Evolutionary conservation across 1,140 invertebrate species (phyloP).

Genomic region (Sycophaga agraensis): DNA sequence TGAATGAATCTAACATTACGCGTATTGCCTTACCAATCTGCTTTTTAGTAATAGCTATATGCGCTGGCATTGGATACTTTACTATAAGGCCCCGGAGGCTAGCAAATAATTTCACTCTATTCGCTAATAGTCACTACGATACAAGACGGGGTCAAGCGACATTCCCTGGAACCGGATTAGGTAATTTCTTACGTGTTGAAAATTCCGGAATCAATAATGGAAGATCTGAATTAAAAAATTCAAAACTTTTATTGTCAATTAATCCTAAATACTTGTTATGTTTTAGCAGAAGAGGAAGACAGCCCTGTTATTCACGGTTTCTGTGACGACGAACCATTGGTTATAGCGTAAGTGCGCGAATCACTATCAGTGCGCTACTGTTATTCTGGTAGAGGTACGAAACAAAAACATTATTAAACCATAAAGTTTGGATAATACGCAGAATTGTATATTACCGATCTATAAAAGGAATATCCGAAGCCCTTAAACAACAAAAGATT

Average conservation of each 20-base stretch:
- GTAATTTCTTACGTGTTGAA: slow-evolving; percentile 46
- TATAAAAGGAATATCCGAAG: neutral
- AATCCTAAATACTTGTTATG: neutral
- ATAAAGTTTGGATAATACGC: slow-evolving; percentile 12
- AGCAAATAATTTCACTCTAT: slow-evolving; percentile 76
- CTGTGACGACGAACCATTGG: slow-evolving; percentile 90
- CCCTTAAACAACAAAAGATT: slow-evolving; percentile 9
- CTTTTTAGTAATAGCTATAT: slow-evolving; percentile 63
- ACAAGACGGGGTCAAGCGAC: slow-evolving; percentile 81
- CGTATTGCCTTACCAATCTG: slow-evolving; percentile 53
- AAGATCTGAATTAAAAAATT: too few relatives aligned
- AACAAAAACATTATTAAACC: slow-evolving; percentile 30
- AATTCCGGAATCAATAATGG: too few relatives aligned
- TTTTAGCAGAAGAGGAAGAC: slow-evolving; percentile 77
- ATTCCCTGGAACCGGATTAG: slow-evolving; percentile 68
- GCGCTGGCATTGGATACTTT: slow-evolving; percentile 66
- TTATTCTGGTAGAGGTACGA: slow-evolving; percentile 3
- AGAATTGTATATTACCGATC: slow-evolving; percentile 7
- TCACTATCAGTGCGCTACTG: neutral
- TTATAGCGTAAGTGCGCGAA: slow-evolving; percentile 72
- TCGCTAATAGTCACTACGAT: slow-evolving; percentile 85
- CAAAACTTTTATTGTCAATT: too few relatives aligned
- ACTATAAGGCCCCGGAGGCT: slow-evolving; percentile 72
- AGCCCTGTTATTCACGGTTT: slow-evolving; percentile 86
- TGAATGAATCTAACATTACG: slow-evolving; percentile 49